These are phyloP conservation scores for Nasalis larvatus DNA, from an alignment of 2,113 vertebrate species.

Conservation along the genomic window DNA sequence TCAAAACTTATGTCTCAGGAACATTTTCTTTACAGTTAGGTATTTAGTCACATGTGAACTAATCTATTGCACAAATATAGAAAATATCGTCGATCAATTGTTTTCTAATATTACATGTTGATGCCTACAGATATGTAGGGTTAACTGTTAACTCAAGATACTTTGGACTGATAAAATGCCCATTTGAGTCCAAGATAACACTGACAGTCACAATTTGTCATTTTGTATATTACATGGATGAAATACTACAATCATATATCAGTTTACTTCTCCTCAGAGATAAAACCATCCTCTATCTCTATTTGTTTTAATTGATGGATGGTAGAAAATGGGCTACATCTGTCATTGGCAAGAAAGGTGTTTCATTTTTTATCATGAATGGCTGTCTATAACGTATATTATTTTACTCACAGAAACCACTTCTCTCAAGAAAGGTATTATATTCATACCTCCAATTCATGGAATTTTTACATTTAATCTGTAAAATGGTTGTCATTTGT, in stretches of 20 bases:
- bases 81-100: background rate
- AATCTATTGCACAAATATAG: background rate
- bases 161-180: slow-evolving; percentile 48
- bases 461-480: slow-evolving; percentile 31
- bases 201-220: slow-evolving; percentile 71
- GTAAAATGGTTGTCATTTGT: slow-evolving; percentile 15
- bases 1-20: background rate
- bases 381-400: slow-evolving; percentile 33
- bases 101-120: background rate
- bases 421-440: slow-evolving; percentile 7
- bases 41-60: background rate
- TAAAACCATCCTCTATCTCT: slow-evolving; percentile 53
- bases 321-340: slow-evolving; percentile 62
- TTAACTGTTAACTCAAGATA: slow-evolving; percentile 62
- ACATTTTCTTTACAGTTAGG: background rate
- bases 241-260: slow-evolving; percentile 61
- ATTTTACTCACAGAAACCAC: slow-evolving; percentile 40
- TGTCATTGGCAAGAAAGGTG: slow-evolving; percentile 69
- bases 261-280: slow-evolving; percentile 63
- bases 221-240: slow-evolving; percentile 53
- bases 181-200: slow-evolving; percentile 59
- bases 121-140: slow-evolving; percentile 25
- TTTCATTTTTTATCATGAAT: slow-evolving; percentile 60
- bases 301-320: slow-evolving; percentile 67
- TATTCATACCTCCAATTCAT: slow-evolving; percentile 28